Percentiles rank a stretch among this genome's conserved stretches.
phyloP scores from a whole-genome alignment of 2,113 vertebrate genomes.

The Stegostoma tigrinum region DNA sequence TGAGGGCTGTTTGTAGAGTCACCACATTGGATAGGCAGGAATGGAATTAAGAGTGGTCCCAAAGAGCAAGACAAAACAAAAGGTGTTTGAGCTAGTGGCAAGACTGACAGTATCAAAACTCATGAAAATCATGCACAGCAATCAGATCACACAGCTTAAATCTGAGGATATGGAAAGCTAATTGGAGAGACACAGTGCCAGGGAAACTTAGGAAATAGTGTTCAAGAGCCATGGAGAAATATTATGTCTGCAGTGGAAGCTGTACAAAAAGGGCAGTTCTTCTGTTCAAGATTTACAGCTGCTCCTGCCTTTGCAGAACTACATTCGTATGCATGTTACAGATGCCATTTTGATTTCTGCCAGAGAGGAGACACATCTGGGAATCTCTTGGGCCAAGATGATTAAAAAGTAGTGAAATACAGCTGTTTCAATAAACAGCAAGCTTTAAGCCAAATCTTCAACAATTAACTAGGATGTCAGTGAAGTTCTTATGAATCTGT shows the following conservation, averaged over 20 bases:
- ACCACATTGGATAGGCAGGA: not conserved
- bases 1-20: not conserved
- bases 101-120: not conserved
- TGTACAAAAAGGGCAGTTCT: not conserved
- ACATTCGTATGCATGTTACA: not conserved
- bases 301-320: not conserved
- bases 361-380: not conserved
- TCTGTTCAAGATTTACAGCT: not conserved
- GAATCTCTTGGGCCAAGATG: not conserved
- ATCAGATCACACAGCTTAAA: not conserved
- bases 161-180: not conserved
- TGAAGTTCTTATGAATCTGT: not conserved
- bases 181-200: not conserved
- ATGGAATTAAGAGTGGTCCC: not conserved
- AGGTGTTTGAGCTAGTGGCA: not conserved
- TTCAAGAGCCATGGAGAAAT: not conserved
- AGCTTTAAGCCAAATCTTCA: not conserved
- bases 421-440: not conserved
- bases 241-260: not conserved
- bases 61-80: not conserved
- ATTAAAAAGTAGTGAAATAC: not conserved
- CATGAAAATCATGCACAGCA: not conserved
- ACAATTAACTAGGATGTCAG: not conserved
- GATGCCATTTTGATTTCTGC: not conserved
- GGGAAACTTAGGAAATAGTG: not conserved